Conservation (phyloP, 2,797 vertebrate species). For the Pangasius larnaudii region DNA sequence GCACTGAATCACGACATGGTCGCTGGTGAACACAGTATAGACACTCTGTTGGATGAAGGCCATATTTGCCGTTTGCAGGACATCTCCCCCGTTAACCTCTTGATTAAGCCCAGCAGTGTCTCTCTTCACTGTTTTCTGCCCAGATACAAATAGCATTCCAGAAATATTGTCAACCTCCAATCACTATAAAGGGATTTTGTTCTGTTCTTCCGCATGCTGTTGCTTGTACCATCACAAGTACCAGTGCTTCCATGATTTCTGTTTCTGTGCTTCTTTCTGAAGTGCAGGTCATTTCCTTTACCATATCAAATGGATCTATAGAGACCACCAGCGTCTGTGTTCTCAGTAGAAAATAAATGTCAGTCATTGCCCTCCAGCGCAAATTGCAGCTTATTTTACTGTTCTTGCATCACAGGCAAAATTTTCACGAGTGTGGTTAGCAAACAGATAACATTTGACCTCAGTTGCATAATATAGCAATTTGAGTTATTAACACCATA, state of each 20-base stretch:
- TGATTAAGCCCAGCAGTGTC: conserved; percentile 72
- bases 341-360: conserved; percentile 64
- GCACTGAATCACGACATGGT: neutral
- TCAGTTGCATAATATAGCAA: conserved; percentile 48
- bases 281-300: conserved; percentile 65
- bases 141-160: conserved; percentile 69
- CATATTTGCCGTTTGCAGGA: conserved; percentile 72
- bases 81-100: conserved; percentile 74
- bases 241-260: neutral
- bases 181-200: conserved; percentile 56
- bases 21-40: neutral
- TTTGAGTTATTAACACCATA: conserved; percentile 11
- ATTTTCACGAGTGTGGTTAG: conserved; percentile 58
- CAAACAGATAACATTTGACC: conserved; percentile 36
- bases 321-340: conserved; percentile 35
- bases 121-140: conserved; percentile 73
- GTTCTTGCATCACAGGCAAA: conserved; percentile 59
- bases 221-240: neutral
- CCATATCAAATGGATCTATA: conserved; percentile 64
- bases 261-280: neutral
- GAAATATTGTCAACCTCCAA: conserved; percentile 67
- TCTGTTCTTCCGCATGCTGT: neutral
- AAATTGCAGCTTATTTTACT: conserved; percentile 64
- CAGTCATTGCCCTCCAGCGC: conserved; percentile 59
- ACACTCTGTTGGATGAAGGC: conserved; percentile 65